phyloP scores from a whole-genome alignment of 2,113 vertebrate species.

The Cololabis saira region DNA sequence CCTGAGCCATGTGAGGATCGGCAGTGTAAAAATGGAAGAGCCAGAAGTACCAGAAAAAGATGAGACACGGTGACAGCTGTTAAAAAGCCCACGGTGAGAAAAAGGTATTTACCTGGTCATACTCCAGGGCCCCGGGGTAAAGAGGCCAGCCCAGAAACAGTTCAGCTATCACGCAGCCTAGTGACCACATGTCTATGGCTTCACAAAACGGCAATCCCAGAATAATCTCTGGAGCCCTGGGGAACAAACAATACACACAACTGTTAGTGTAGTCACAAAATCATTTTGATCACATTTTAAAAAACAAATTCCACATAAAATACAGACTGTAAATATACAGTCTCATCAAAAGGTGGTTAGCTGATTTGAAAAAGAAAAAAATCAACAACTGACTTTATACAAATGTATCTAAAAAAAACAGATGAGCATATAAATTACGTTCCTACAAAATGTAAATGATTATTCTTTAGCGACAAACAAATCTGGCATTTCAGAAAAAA shows the following conservation, averaged over 20 bases:
- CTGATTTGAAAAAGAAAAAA: no score
- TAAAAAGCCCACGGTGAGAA: neutral
- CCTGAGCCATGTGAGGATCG: neutral
- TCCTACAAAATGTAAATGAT: no score
- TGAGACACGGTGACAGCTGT: neutral
- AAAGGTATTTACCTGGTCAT: conserved; percentile 91
- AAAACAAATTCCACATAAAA: neutral
- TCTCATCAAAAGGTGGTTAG: no score
- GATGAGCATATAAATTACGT: no score
- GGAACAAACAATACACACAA: conserved; percentile 57
- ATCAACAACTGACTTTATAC: no score
- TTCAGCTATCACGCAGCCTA: conserved; percentile 98
- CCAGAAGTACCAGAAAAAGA: neutral
- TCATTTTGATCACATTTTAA: neutral
- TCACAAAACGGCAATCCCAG: conserved; percentile 99
- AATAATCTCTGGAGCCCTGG: conserved; percentile 99
- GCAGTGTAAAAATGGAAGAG: neutral
- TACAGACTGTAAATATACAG: no score
- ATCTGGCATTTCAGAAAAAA: no score
- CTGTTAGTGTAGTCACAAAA: conserved; percentile 5
- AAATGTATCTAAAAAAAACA: no score
- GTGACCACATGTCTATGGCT: conserved; percentile 99
- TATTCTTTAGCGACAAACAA: no score
- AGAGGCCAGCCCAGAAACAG: conserved; percentile 99
- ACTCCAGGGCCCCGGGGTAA: conserved; percentile 98